Percentiles rank a stretch among this genome's conserved stretches.
phyloP scores from a whole-genome alignment of 2,113 vertebrate species.

The Cricetomys ansorgei region DNA sequence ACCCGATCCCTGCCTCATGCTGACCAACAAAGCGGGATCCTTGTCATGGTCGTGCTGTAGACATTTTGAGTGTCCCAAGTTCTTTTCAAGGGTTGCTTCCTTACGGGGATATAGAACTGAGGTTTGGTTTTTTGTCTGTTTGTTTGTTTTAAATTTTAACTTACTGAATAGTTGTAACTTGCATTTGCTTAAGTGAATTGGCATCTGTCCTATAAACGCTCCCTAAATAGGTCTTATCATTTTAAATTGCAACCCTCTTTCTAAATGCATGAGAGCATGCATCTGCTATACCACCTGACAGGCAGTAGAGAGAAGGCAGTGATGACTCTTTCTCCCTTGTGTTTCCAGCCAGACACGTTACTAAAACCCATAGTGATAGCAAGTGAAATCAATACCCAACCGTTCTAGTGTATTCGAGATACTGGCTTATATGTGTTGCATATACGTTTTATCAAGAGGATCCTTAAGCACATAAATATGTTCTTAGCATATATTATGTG shows the following conservation, averaged over 20 bases:
- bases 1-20: background rate
- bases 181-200: background rate
- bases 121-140: no score
- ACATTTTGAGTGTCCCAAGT: background rate
- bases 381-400: background rate
- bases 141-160: background rate
- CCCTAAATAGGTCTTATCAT: background rate
- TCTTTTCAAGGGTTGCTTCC: background rate
- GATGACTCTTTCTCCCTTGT: background rate
- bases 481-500: background rate
- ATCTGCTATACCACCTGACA: background rate
- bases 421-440: background rate
- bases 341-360: background rate
- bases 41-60: background rate
- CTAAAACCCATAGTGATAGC: background rate
- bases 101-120: background rate
- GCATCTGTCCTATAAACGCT: background rate
- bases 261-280: background rate
- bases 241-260: background rate
- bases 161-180: background rate
- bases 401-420: background rate
- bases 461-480: background rate
- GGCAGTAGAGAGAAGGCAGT: background rate
- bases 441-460: background rate
- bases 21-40: background rate